phyloP scores from a whole-genome alignment of 2,888 invertebrate genomes.

The Steromphala cineraria region DNA sequence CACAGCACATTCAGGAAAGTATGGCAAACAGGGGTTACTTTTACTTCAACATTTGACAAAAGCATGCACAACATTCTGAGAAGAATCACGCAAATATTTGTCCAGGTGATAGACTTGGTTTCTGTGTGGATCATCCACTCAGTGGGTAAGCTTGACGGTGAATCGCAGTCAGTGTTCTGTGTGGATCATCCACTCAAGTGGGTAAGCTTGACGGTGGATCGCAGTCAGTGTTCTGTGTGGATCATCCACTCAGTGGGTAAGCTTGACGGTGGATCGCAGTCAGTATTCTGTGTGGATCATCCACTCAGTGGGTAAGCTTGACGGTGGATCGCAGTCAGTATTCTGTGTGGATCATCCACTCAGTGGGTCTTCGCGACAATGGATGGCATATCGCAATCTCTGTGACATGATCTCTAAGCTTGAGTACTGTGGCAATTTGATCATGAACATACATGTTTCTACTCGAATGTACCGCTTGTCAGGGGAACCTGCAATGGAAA shows the following conservation, averaged over 20 bases:
- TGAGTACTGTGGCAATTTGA: conserved; percentile 74
- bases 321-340: conserved; percentile 66
- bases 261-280: conserved; percentile 72
- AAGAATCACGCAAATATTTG: neutral
- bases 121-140: too few relatives aligned
- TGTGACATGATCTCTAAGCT: conserved; percentile 72
- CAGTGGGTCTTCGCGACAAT: conserved; percentile 73
- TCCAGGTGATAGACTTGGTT: conserved; percentile 59
- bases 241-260: conserved; percentile 73
- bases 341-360: conserved; percentile 62
- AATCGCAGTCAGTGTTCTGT: too few relatives aligned
- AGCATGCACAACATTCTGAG: too few relatives aligned
- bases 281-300: conserved; percentile 32
- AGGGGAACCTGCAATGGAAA: conserved; percentile 58
- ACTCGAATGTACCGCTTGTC: conserved; percentile 72
- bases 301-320: conserved; percentile 74
- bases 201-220: conserved; percentile 59
- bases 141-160: too few relatives aligned
- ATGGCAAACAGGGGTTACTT: too few relatives aligned
- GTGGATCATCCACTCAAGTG: too few relatives aligned
- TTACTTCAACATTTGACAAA: too few relatives aligned
- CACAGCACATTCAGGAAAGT: too few relatives aligned
- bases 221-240: conserved; percentile 37
- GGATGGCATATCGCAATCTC: conserved; percentile 71
- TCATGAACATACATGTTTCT: conserved; percentile 75